A percentile compares a stretch with the other conserved stretches of the same genome.
Conservation (phyloP, 2,113 vertebrate genomes). For the Scophthalmus maximus region DNA sequence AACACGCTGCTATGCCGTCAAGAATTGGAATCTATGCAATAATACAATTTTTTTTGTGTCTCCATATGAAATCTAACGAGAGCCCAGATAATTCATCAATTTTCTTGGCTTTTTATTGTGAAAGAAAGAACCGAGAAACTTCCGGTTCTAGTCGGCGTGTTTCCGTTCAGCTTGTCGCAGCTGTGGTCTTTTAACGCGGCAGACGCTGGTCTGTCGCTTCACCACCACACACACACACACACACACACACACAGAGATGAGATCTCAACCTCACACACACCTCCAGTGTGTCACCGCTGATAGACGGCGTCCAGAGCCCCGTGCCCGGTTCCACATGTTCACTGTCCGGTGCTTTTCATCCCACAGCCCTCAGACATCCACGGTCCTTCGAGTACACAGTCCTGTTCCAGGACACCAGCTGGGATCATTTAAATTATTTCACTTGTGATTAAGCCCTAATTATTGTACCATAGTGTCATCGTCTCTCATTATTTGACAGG, state of each 20-base stretch:
- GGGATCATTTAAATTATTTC: neutral
- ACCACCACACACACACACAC: too few relatives aligned
- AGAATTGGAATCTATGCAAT: neutral
- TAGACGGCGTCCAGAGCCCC: neutral
- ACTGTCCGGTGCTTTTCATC: too few relatives aligned
- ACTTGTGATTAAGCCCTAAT: neutral
- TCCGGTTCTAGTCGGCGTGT: neutral
- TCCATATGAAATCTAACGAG: neutral
- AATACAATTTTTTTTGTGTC: neutral
- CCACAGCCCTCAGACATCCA: too few relatives aligned
- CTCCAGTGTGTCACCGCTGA: slow-evolving; percentile 21
- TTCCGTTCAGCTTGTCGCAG: neutral
- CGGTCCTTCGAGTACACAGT: too few relatives aligned
- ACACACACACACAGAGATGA: too few relatives aligned
- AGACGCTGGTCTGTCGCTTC: slow-evolving; percentile 35
- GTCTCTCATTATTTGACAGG: neutral
- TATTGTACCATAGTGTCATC: neutral
- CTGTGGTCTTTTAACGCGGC: slow-evolving; percentile 4
- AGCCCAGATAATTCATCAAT: neutral
- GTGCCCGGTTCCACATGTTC: too few relatives aligned
- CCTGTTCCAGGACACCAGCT: neutral
- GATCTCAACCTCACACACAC: slow-evolving; percentile 8
- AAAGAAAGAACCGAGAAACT: accelerated
- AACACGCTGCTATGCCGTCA: neutral
- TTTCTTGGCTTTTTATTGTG: slow-evolving; percentile 44